phyloP scores from a whole-genome alignment of 2,113 vertebrate species.

The Heteronetta atricapilla region DNA sequence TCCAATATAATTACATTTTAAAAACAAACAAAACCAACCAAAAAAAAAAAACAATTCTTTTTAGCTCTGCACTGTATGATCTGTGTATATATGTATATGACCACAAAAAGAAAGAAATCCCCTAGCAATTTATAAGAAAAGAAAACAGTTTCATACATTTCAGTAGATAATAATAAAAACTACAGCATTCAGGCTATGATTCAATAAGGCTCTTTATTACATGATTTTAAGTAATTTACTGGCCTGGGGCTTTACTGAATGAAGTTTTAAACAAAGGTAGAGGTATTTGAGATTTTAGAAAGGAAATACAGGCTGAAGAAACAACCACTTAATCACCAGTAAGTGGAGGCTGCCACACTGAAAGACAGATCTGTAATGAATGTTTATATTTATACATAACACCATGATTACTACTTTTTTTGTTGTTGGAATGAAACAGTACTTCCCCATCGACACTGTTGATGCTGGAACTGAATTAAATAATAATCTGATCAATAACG shows the following conservation, averaged over 20 bases:
- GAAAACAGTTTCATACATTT: neutral
- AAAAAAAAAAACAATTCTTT: neutral
- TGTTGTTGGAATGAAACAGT: neutral
- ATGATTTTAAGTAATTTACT: conserved; percentile 40
- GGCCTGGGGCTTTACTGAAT: conserved; percentile 6
- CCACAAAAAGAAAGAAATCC: conserved; percentile 33
- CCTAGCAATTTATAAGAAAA: conserved; percentile 22
- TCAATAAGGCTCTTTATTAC: conserved; percentile 22
- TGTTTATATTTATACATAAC: neutral
- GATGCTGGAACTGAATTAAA: neutral
- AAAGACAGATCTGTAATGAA: neutral
- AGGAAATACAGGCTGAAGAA: neutral
- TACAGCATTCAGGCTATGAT: neutral
- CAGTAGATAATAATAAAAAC: neutral
- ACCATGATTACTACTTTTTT: neutral
- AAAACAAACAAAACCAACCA: neutral
- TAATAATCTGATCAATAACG: neutral
- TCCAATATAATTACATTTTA: conserved; percentile 19
- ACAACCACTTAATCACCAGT: neutral
- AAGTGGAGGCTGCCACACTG: neutral
- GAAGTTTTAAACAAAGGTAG: conserved; percentile 19
- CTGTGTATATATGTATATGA: neutral
- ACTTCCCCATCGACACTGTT: neutral
- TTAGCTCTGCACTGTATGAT: conserved; percentile 8
- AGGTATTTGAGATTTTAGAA: neutral